These are phyloP conservation scores for Apis cerana DNA, from an alignment of 1,140 invertebrate species.

Conservation along the genomic window DNA sequence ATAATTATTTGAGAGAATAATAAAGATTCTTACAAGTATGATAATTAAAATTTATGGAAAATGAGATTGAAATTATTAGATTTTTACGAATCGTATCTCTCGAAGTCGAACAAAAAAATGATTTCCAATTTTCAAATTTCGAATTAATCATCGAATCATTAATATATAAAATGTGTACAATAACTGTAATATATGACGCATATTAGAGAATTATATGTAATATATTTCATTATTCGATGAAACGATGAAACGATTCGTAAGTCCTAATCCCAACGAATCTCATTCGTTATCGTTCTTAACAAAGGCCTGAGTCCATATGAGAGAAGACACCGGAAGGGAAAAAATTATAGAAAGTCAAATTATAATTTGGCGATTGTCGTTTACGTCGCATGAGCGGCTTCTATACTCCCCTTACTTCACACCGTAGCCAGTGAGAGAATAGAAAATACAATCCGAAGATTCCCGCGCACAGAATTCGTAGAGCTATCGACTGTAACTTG, in stretches of 20 bases:
- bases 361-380: constrained; percentile 67
- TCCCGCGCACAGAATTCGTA: constrained; percentile 56
- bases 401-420: constrained; percentile 49
- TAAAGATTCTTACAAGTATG: neutral
- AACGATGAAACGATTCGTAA: too few species aligned
- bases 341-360: constrained; percentile 61
- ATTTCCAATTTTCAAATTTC: too few species aligned
- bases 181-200: too few species aligned
- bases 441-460: constrained; percentile 35
- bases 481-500: constrained; percentile 67
- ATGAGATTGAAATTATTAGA: neutral
- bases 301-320: constrained; percentile 20
- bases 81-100: too few species aligned
- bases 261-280: too few species aligned
- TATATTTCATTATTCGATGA: neutral
- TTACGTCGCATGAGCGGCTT: constrained; percentile 56
- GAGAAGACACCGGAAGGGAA: constrained; percentile 23
- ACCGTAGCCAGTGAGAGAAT: constrained; percentile 33
- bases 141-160: too few species aligned
- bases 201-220: too few species aligned
- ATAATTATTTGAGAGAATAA: neutral
- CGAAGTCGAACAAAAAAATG: too few species aligned
- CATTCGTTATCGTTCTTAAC: neutral
- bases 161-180: too few species aligned
- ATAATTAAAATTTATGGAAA: constrained; percentile 12